Base-by-base conservation (phyloP, 2,113 vertebrate species). In the Oreochromis aureus region DNA sequence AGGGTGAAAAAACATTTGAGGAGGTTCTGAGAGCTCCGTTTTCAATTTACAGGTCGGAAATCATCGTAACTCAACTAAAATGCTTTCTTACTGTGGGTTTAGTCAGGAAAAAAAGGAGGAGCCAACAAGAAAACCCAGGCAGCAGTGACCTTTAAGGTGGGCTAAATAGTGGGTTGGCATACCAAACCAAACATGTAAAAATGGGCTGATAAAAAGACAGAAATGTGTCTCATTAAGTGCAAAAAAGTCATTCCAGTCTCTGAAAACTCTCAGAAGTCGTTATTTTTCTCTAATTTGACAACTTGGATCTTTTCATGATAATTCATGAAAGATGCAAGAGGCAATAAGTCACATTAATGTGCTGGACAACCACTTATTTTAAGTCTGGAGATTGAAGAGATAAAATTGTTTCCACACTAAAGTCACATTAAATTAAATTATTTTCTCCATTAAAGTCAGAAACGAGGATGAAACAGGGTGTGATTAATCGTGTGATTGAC, bases 351-450 rank as follows among this genome's bases (percentile, higher is more conserved):
- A 44, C 8, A 3, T 73, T 27, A 73, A 46, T 4, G 15, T 46
- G 41, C 69, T 16, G 8, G 22, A 27, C 8, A 73, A 27, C 15
- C 69, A 18, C 69, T 73, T 46, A 4, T 15, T 46, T 27, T 6
- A 46, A 27, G 22, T 73, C 41, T 46, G 41, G 0, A 73, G 39
- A 46, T 27, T 73, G 4, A 34, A 1, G 32, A 12, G 32, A 63
- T 3, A 6, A 36, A 71, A 1, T 44, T 8, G 1, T 73, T 73
- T 73, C 0, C 39, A 73, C 0, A 22, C 24, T 71, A 24, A 44
- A 0, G 39, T 44, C 39, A n/a, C 41, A 30, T 27, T 30, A 30
- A 48, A 48, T 48, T 30, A 2, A 73, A 46, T 27, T 0, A 3
- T 46, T 73, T 46, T 46, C 22, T 15, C 39, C 39, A 27, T 73